Evolutionary conservation across 2,888 invertebrate species (phyloP).

Genomic region (Muscina levida): DNA sequence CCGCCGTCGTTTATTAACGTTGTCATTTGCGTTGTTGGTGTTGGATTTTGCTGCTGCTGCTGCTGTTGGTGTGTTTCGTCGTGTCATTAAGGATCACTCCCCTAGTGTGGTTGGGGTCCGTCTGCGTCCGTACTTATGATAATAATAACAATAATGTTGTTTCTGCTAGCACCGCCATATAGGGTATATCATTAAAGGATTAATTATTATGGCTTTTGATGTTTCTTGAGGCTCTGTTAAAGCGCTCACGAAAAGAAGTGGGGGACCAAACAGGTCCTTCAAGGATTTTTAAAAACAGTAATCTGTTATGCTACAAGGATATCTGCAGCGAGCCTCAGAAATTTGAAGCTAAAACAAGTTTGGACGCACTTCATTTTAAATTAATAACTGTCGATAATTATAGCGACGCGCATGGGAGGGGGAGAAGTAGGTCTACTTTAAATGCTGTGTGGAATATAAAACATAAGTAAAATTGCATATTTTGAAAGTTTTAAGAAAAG

Average conservation of each 20-base stretch:
- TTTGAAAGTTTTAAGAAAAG: no score
- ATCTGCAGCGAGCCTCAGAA: not conserved
- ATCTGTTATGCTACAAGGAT: constrained; percentile 1
- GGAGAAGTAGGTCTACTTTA: no score
- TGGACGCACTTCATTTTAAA: no score
- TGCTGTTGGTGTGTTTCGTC: not conserved
- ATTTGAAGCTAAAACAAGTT: not conserved
- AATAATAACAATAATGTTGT: constrained; percentile 31
- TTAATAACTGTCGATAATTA: no score
- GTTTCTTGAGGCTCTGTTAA: not conserved
- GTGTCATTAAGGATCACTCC: constrained; percentile 36
- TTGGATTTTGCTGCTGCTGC: not conserved
- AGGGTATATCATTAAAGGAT: constrained; percentile 29
- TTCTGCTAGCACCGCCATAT: not conserved
- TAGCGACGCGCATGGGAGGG: no score
- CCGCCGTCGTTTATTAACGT: not conserved
- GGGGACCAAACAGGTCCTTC: constrained; percentile 32
- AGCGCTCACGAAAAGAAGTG: not conserved
- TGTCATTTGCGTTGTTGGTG: not conserved
- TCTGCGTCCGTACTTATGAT: constrained; percentile 10
- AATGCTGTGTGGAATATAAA: no score
- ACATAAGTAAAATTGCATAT: no score
- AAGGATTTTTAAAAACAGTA: constrained; percentile 1
- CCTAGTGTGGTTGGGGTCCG: not conserved
- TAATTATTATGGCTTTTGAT: constrained; percentile 34